Evolutionary conservation across 1,140 invertebrate genomes (phyloP).

Genomic region (Tigriopus japonicus): DNA sequence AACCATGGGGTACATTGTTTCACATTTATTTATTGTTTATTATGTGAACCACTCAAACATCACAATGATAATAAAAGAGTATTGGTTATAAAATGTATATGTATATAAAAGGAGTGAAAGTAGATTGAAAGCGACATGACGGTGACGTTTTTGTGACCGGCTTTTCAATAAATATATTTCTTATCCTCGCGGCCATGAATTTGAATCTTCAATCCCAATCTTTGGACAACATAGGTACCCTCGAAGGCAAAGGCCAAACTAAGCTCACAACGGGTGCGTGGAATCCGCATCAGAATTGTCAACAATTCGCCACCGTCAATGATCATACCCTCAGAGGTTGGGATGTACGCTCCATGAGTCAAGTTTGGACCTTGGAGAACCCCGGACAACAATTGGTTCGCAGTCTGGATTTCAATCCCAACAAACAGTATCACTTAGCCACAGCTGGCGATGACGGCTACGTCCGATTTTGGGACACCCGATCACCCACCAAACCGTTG

Average conservation of each 20-base stretch:
- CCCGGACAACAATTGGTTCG: constrained; percentile 67
- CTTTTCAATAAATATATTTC: too few relatives aligned
- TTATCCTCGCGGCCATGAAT: too few relatives aligned
- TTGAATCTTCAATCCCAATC: too few relatives aligned
- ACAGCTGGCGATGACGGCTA: constrained; percentile 88
- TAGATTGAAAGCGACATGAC: too few relatives aligned
- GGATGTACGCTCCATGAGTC: constrained; percentile 54
- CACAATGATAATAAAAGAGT: too few relatives aligned
- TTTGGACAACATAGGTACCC: too few relatives aligned
- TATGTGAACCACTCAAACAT: too few relatives aligned
- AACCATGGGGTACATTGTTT: too few relatives aligned
- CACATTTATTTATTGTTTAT: too few relatives aligned
- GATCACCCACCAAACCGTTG: constrained; percentile 54
- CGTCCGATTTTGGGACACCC: constrained; percentile 86
- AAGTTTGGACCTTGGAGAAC: constrained; percentile 60
- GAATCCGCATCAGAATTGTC: constrained; percentile 78
- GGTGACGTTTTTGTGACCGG: too few relatives aligned
- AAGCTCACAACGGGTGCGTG: constrained; percentile 61
- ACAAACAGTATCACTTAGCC: constrained; percentile 79
- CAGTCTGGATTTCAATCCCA: constrained; percentile 83
- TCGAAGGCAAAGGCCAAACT: constrained; percentile 42
- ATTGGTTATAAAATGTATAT: too few relatives aligned
- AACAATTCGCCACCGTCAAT: constrained; percentile 60
- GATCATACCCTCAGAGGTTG: constrained; percentile 66
- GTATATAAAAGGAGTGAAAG: too few relatives aligned